Evolutionary conservation across 2,113 vertebrate genomes (phyloP), one percentile per base, ranked within the genome.

Genomic region (Acinonyx jubatus): DNA sequence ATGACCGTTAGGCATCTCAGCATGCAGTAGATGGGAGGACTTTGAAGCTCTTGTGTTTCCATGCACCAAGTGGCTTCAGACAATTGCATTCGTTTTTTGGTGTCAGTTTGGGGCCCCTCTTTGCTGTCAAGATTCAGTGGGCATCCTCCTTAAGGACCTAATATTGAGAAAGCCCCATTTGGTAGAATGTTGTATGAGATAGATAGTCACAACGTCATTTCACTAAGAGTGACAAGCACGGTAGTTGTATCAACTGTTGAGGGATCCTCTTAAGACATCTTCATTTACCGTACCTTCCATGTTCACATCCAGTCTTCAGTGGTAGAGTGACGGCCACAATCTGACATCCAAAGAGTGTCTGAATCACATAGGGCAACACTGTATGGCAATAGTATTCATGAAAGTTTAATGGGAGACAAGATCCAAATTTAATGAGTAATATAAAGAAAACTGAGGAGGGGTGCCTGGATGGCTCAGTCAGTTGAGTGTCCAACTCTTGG

Each of bases 361-460:
- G 50, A 91, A 79, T 88, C 78, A 55, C 81, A 92, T 11, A 78
- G 76, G 45, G 29, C 55, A 65, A 36, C 7, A 65, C 1, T 9
- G 12, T 29, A 80, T 79, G 76, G 71, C 82, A 94, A 80, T n/a
- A 85, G 33, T 21, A 48, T 18, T 89, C 73, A 52, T 89, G 29
- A 55, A 74, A 89, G 73, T 74, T 85, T 88, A 79, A 96, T 82
- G 48, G 38, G 45, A 96, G 31, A 36, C 61, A 18, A 83, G 92
- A 83, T 79, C 63, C 83, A 92, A 73, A 89, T 80, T 61, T 91
- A 88, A 87, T 69, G 69, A 61, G 25, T 23, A 83, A 80, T 65
- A 81, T 29, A 85, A 88, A 91, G 81, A 87, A 69, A 66, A 74
- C 52, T 29, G 11, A 48, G 85, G 45, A 84, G 5, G 18, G 19